phyloP scores from a whole-genome alignment of 2,113 vertebrate species.

The Laticauda laticaudata region DNA sequence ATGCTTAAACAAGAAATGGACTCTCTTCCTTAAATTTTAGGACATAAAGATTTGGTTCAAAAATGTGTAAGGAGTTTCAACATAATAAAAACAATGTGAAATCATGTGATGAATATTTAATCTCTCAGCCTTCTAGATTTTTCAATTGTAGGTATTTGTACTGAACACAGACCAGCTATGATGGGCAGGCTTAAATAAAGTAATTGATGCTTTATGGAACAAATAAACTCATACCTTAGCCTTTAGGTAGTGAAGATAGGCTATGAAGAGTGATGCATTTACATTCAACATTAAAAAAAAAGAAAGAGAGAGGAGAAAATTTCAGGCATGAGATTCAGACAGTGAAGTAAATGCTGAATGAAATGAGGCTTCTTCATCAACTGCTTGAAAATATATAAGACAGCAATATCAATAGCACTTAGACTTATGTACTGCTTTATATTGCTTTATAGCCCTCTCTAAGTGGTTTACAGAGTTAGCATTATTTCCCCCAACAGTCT shows the following conservation, averaged over 20 bases:
- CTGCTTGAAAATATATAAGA: neutral
- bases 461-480: too few species aligned
- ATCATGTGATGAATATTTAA: neutral
- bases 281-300: neutral
- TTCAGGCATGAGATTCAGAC: neutral
- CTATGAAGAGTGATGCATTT: neutral
- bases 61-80: neutral
- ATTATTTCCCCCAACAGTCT: too few species aligned
- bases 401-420: too few species aligned
- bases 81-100: neutral
- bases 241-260: neutral
- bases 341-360: neutral
- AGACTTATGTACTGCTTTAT: too few species aligned
- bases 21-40: neutral
- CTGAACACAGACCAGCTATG: neutral
- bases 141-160: neutral
- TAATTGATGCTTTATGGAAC: neutral
- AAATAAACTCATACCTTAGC: neutral
- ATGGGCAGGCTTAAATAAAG: neutral
- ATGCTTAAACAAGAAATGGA: neutral
- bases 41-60: neutral
- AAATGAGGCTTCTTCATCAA: neutral
- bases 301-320: neutral
- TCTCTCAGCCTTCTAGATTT: neutral
- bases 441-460: too few species aligned